Evolutionary conservation across 2,888 invertebrate genomes (phyloP).

Genomic region (Zhuqinia jingwanae): DNA sequence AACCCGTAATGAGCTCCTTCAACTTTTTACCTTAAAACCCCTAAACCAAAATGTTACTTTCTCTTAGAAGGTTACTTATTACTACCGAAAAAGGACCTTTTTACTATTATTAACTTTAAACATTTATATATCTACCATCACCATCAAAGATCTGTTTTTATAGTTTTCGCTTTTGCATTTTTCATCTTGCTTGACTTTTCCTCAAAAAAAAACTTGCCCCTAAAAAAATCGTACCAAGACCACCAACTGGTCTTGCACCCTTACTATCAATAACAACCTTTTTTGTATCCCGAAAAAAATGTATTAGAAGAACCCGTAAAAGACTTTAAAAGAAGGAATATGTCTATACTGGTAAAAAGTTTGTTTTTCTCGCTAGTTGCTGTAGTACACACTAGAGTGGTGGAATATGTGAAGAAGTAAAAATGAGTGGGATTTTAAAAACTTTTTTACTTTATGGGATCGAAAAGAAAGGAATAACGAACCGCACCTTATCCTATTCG

Average conservation of each 20-base stretch:
- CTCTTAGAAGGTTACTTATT: conserved; percentile 9
- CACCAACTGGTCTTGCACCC: conserved; percentile 1
- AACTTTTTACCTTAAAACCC: conserved; percentile 59
- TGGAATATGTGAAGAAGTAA: conserved; percentile 10
- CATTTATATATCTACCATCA: conserved; percentile 1
- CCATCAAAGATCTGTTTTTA: conserved; percentile 32
- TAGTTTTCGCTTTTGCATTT: conserved; percentile 54
- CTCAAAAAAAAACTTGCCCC: background rate
- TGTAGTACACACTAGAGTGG: background rate
- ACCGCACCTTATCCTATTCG: background rate
- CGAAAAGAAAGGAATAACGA: background rate
- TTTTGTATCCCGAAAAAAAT: background rate
- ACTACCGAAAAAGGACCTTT: conserved; percentile 2
- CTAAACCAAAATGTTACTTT: conserved; percentile 14
- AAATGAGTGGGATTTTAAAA: background rate
- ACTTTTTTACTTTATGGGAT: background rate
- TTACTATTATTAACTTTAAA: background rate
- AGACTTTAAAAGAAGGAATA: conserved; percentile 27
- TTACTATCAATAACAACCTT: conserved; percentile 27
- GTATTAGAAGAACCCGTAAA: background rate
- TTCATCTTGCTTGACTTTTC: conserved; percentile 47
- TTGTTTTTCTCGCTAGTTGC: too few relatives aligned
- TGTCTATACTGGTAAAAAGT: conserved; percentile 23
- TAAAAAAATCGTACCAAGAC: background rate
- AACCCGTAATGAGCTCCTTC: conserved; percentile 66